phyloP scores from a whole-genome alignment of 2,888 invertebrate genomes.

The Kuschelorhynchus macadamiae region DNA sequence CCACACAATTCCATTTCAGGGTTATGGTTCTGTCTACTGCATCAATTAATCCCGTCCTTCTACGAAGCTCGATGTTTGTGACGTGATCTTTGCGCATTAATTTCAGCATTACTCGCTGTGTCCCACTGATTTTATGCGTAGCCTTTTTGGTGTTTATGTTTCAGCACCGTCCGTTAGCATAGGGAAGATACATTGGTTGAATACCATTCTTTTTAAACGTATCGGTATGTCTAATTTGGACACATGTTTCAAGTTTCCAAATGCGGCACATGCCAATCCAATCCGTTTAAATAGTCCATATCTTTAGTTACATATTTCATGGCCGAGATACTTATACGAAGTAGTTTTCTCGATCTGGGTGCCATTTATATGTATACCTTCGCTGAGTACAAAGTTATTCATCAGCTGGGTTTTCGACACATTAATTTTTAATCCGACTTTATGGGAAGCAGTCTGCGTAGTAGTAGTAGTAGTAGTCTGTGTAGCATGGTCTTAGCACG shows the following conservation, averaged over 20 bases:
- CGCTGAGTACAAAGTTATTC: background rate
- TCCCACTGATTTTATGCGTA: background rate
- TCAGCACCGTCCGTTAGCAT: background rate
- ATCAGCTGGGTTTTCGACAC: conserved; percentile 4
- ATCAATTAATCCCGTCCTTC: background rate
- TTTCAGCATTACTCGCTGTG: background rate
- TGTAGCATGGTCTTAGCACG: too few relatives aligned
- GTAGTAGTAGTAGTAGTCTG: too few relatives aligned
- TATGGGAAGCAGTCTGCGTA: conserved; percentile 5
- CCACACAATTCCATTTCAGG: background rate
- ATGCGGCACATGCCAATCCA: conserved; percentile 1
- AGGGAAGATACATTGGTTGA: background rate
- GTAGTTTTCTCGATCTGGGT: conserved; percentile 8
- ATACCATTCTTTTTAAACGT: background rate
- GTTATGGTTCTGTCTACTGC: conserved; percentile 3
- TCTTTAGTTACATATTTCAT: background rate
- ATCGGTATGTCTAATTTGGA: conserved; percentile 1
- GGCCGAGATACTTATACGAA: background rate
- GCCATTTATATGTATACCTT: background rate
- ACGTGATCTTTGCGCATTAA: too few relatives aligned
- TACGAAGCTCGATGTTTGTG: background rate
- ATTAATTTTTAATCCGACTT: conserved; percentile 16
- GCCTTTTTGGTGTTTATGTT: background rate
- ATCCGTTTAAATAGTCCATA: too few relatives aligned
- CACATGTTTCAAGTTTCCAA: conserved; percentile 1